Base-by-base conservation (phyloP, 2,888 invertebrate species). In the Andrena chrysosceles region DNA sequence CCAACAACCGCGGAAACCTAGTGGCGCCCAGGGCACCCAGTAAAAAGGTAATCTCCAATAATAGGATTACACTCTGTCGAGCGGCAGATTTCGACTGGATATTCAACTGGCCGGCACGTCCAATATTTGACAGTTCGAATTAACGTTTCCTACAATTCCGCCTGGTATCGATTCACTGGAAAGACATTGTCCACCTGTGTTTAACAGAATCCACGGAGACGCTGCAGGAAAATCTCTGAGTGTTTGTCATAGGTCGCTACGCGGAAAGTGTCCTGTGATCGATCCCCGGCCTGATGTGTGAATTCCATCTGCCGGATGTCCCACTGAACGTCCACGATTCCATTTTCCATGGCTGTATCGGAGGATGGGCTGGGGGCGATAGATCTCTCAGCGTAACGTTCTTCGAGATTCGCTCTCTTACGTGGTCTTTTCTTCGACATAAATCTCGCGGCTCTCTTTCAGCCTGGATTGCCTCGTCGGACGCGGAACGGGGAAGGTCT, bases 381-480 rank as follows among this genome's bases (percentile, higher is more conserved):
- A 86, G 82, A 86, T 88, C 88, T 82, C 56, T 3, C 1, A 20
- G 13, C 56, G 42, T 56, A 69, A 70, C 80, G 73, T 81, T 77
- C 76, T 81, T 71, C 78, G 87, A 87, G 85, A 87, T 89, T 82
- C 83, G 66, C 81, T 74, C 79, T 83, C 82, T 81, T 75, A 78
- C 75, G 70, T 80, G 81, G 77, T 75, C 82, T 80, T 83, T 82
- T 78, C 88, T 64, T 84, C 81, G 69, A 81, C 77, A 82, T 88
- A 87, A 85, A 88, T 88, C 88, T 87, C 82, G n/a, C 42, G 23
- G 75, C 52, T 85, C 85, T 80, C 87, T 87, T 86, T 83, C 77
- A 73, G 80, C 72, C 75, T 74, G 72, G 84, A 85, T 88, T 87
- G 87, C 84, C 52, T 83, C 66, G 77, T 66, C 60, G 73, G 66